Evolutionary conservation across 2,888 invertebrate genomes (phyloP).

Genomic region (Eupelmus urozonus): DNA sequence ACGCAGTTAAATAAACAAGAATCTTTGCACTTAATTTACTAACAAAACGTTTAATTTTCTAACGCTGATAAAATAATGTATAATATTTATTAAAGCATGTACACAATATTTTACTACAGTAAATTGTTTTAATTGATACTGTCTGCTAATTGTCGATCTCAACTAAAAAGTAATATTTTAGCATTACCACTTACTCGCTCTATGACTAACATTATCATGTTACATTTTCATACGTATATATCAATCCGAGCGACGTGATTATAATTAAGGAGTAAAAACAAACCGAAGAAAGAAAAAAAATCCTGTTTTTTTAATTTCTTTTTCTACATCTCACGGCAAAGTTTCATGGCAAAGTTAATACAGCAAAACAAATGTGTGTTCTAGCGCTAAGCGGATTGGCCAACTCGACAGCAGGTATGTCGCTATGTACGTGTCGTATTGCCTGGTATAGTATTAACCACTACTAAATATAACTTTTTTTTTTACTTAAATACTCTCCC

Average conservation of each 20-base stretch:
- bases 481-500: neutral
- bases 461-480: slow-evolving; percentile 70
- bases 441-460: slow-evolving; percentile 77
- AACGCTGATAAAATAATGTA: slow-evolving; percentile 9
- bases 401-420: slow-evolving; percentile 79
- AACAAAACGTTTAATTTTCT: slow-evolving; percentile 6
- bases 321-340: neutral
- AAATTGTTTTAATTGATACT: neutral
- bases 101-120: neutral
- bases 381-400: slow-evolving; percentile 79
- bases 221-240: too few species aligned
- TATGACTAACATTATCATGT: neutral
- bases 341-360: slow-evolving; percentile 35
- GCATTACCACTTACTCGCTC: too few species aligned
- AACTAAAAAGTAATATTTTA: neutral
- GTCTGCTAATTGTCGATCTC: neutral
- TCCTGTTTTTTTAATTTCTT: neutral
- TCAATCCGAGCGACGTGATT: neutral
- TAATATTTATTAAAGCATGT: slow-evolving; percentile 10
- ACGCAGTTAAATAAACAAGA: slow-evolving; percentile 10
- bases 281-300: neutral
- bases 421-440: slow-evolving; percentile 78
- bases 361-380: slow-evolving; percentile 71
- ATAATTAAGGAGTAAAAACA: too few species aligned
- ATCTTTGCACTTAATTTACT: slow-evolving; percentile 34